Evolutionary conservation across 2,797 vertebrate species (phyloP).

Genomic region (Loriculus beryllinus): DNA sequence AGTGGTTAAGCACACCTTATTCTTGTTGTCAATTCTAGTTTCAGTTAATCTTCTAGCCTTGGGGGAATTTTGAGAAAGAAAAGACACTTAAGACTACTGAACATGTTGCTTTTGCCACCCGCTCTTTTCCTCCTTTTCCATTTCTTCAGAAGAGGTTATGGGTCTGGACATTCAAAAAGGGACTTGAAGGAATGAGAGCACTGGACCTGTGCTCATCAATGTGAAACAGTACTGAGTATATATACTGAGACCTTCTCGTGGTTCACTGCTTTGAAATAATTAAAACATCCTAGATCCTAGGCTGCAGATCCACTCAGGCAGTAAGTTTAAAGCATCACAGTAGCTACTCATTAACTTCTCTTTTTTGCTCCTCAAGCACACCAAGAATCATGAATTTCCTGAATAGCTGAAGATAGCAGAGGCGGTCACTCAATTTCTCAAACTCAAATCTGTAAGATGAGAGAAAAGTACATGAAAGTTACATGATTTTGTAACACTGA

Average conservation of each 20-base stretch:
- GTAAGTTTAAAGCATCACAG: neutral
- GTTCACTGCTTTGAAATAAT: neutral
- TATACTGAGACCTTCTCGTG: neutral
- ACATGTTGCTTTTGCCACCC: neutral
- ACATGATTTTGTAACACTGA: neutral
- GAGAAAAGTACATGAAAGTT: neutral
- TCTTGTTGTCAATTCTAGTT: neutral
- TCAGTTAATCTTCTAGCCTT: neutral
- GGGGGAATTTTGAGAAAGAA: neutral
- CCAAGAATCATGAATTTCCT: neutral
- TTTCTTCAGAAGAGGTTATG: neutral
- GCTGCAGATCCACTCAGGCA: neutral
- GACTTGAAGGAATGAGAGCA: accelerated
- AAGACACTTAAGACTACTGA: neutral
- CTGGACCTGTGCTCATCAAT: neutral
- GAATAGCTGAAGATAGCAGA: neutral
- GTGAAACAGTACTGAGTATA: neutral
- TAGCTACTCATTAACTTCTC: neutral
- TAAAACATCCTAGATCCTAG: neutral
- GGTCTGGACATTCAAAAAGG: neutral
- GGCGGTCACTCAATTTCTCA: neutral
- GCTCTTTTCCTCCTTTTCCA: neutral
- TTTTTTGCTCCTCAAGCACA: neutral
- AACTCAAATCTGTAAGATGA: neutral
- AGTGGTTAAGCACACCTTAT: neutral